These are phyloP conservation scores for Apotomis betuletana DNA, from an alignment of 2,888 invertebrate species.

Conservation along the genomic window DNA sequence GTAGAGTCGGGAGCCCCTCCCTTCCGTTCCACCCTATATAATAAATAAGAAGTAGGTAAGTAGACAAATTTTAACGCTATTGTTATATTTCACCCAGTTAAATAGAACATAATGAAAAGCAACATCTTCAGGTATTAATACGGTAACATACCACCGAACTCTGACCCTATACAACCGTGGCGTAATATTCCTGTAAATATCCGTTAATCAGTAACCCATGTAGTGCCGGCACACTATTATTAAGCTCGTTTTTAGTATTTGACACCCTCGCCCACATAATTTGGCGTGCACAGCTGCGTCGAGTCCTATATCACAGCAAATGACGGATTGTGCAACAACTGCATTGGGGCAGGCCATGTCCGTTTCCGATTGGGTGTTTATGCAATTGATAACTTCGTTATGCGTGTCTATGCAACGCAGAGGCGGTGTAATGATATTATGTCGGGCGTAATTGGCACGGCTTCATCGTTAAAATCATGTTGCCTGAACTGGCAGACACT, in stretches of 20 bases:
- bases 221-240: conserved; percentile 44
- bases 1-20: no score
- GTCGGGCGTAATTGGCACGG: not conserved
- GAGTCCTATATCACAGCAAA: conserved; percentile 73
- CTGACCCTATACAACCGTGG: not conserved
- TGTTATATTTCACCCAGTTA: no score
- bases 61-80: no score
- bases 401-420: conserved; percentile 25
- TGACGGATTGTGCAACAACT: conserved; percentile 67
- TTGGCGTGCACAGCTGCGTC: conserved; percentile 64
- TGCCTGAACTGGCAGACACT: not conserved
- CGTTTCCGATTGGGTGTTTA: conserved; percentile 73
- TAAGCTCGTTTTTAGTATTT: conserved; percentile 56
- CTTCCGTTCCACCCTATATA: no score
- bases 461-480: not conserved
- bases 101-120: not conserved
- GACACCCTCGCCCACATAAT: conserved; percentile 59
- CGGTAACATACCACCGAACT: not conserved
- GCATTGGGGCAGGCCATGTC: conserved; percentile 77
- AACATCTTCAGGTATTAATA: not conserved
- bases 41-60: no score
- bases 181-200: not conserved
- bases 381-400: conserved; percentile 61
- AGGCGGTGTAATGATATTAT: conserved; percentile 12
- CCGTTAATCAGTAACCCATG: conserved; percentile 34